Evolutionary conservation across 2,888 invertebrate genomes (phyloP), one percentile per base, ranked within the genome.

Genomic region (Euproctis similis): DNA sequence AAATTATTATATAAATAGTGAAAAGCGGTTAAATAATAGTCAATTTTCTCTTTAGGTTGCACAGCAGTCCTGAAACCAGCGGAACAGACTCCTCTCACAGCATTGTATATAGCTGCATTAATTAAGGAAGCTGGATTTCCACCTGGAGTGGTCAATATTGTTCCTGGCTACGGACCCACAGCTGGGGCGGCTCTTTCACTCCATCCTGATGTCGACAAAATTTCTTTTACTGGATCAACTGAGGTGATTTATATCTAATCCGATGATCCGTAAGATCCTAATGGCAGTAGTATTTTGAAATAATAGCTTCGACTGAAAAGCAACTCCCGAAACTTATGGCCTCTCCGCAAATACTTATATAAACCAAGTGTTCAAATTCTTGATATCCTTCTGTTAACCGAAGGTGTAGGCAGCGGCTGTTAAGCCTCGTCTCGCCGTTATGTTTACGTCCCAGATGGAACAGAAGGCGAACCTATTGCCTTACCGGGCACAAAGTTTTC

Each of bases 31-130:
- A 11, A 21, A n/a, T 23, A 11, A 9, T 4, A 5, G 7, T 1
- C 9, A 8, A n/a, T n/a, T n/a, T n/a, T n/a, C n/a, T 14, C 28
- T 41, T 18, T 26, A 84, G 93, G 92, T 46, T 90, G 96, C 64
- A 94, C 93, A 0, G 86, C 96, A 24, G 88, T 97, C 3, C 78
- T 97, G 45, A 98, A 98, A 69, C 95, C 97, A 2, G 97, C 98
- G 0, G 97, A 98, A 66, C 97, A 97, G 73, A 98, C 97, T 0
- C 94, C 96, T 0, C 81, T 98, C 8, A 94, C 97, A 0, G 96
- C 97, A 0, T 80, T 97, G 5, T 95, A 96, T 53, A 78, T 96
- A 0, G 97, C 95, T 1, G 90, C 95, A 36, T 82, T 98, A 27
- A 81, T 87, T 23, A 93, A 91, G 58, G 93, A 97, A 77, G 96